phyloP scores from a whole-genome alignment of 2,797 vertebrate species.

The Coluber constrictor region DNA sequence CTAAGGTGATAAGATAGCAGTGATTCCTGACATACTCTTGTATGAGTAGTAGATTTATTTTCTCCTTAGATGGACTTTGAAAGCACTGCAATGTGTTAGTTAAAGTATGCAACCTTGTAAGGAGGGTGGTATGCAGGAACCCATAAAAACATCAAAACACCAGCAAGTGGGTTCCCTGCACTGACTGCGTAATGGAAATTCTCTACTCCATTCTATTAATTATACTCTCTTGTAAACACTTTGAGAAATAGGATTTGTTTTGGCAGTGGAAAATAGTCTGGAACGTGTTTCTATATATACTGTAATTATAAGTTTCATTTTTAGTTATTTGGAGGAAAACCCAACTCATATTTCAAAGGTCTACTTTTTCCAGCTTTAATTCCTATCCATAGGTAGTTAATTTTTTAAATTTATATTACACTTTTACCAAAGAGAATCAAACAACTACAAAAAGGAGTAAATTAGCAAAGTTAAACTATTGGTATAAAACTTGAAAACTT shows the following conservation, averaged over 20 bases:
- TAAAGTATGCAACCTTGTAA: conserved; percentile 19
- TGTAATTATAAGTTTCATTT: not conserved
- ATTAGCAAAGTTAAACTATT: not conserved
- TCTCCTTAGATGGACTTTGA: conserved; percentile 22
- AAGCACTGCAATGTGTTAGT: not conserved
- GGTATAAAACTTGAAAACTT: not conserved
- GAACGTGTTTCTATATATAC: not conserved
- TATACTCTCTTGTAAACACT: conserved; percentile 24
- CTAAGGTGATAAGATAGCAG: not conserved
- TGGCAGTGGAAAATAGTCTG: conserved; percentile 18
- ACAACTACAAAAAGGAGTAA: not conserved
- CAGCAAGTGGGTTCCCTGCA: conserved; percentile 8
- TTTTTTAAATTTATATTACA: not conserved
- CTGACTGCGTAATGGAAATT: conserved; percentile 26
- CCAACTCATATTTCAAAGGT: not conserved
- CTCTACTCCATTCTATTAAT: conserved; percentile 8
- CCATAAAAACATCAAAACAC: not conserved
- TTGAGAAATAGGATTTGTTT: conserved; percentile 19
- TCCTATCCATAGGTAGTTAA: not conserved
- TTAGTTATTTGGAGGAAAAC: not conserved
- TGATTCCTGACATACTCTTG: not conserved
- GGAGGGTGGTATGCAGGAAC: not conserved
- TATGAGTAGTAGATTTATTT: not conserved
- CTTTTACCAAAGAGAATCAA: not conserved
- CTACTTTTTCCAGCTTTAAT: not conserved